Conservation (phyloP, 2,888 invertebrate genomes). For the Chloroclysta siterata region DNA sequence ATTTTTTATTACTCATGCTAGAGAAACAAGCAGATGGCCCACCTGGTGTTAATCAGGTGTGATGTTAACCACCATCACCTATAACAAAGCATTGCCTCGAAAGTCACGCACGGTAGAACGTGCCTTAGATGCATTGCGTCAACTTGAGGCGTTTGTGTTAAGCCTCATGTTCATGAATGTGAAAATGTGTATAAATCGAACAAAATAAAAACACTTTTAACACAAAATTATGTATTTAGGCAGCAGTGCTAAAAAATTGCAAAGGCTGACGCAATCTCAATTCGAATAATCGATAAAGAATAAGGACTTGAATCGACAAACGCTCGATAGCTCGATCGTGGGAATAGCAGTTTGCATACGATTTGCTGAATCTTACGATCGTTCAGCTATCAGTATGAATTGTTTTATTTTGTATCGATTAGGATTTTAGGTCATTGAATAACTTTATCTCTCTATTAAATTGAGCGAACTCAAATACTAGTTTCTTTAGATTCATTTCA, state of each 20-base stretch:
- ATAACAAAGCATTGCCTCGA: too few relatives aligned
- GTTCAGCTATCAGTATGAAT: conserved; percentile 20
- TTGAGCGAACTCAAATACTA: not conserved
- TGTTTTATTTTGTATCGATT: conserved; percentile 17
- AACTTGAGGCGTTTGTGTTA: too few relatives aligned
- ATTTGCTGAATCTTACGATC: conserved; percentile 55
- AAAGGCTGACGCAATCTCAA: conserved; percentile 6
- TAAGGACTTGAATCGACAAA: conserved; percentile 61
- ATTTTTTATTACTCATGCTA: too few relatives aligned
- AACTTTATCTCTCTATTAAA: not conserved
- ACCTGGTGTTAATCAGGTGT: too few relatives aligned
- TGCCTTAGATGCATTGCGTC: too few relatives aligned
- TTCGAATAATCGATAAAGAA: conserved; percentile 46
- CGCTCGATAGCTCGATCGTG: conserved; percentile 69
- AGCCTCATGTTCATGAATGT: too few relatives aligned
- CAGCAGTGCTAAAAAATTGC: not conserved
- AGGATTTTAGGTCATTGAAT: conserved; percentile 8
- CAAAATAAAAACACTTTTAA: too few relatives aligned
- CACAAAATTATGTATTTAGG: too few relatives aligned
- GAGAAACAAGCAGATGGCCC: too few relatives aligned
- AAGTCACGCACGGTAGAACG: too few relatives aligned
- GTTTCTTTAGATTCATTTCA: not conserved
- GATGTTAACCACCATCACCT: too few relatives aligned
- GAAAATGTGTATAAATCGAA: too few relatives aligned
- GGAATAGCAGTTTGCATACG: conserved; percentile 72